Evolutionary conservation across 2,113 vertebrate genomes (phyloP).

Genomic region (Podiceps cristatus): DNA sequence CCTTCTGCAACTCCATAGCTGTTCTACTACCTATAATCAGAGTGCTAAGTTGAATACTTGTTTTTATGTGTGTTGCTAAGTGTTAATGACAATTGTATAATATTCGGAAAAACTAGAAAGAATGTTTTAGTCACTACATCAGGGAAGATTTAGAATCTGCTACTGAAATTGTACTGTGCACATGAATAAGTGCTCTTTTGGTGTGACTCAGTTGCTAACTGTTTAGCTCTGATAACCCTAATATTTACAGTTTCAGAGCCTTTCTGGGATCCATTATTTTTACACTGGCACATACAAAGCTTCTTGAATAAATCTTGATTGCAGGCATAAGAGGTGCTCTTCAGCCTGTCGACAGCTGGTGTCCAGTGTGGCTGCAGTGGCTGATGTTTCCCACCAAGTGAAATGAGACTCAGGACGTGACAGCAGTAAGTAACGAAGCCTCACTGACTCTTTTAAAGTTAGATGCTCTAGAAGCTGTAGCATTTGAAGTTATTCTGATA

Average conservation of each 20-base stretch:
- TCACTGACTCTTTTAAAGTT: neutral
- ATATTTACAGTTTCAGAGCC: constrained; percentile 35
- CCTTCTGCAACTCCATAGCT: neutral
- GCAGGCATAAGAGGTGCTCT: neutral
- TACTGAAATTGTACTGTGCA: neutral
- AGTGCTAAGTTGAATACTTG: neutral
- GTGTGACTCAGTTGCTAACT: neutral
- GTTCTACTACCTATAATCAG: neutral
- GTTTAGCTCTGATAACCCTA: constrained; percentile 29
- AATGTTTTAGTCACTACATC: neutral
- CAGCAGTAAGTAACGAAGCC: neutral
- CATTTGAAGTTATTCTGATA: neutral
- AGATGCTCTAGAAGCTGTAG: neutral
- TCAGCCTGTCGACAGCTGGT: neutral
- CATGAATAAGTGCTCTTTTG: neutral
- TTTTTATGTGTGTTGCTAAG: neutral
- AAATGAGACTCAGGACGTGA: neutral
- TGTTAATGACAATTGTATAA: neutral
- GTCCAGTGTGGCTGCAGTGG: neutral
- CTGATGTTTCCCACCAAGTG: neutral
- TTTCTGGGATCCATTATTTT: constrained; percentile 6
- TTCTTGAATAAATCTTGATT: constrained; percentile 22
- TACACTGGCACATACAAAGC: neutral
- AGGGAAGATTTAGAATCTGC: neutral
- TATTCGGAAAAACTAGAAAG: neutral